phyloP scores from a whole-genome alignment of 2,113 vertebrate genomes.

The Tachysurus fulvidraco region DNA sequence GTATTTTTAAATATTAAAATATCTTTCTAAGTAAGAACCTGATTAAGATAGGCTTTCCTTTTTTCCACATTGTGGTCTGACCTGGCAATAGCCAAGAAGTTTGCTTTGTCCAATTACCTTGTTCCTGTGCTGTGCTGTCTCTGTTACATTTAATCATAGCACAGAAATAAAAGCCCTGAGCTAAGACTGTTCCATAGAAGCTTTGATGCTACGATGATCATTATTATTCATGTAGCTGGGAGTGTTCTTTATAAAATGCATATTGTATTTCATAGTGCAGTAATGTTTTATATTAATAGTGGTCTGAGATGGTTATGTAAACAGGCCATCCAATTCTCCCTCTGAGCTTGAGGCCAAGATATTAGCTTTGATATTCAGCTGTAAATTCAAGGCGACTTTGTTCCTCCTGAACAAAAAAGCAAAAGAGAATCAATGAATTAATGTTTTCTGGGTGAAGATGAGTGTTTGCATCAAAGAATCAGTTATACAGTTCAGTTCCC shows the following conservation, averaged over 20 bases:
- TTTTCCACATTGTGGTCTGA: conserved; percentile 42
- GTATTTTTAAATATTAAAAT: too few relatives aligned
- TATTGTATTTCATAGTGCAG: background rate
- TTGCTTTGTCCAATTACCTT: conserved; percentile 28
- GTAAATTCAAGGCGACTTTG: background rate
- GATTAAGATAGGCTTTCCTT: conserved; percentile 31
- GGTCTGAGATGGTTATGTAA: background rate
- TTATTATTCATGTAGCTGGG: conserved; percentile 29
- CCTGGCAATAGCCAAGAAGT: conserved; percentile 48
- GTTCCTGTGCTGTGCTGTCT: conserved; percentile 39
- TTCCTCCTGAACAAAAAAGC: too few relatives aligned
- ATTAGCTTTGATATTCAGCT: background rate
- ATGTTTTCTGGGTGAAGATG: background rate
- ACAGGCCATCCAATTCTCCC: background rate
- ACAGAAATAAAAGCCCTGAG: conserved; percentile 42
- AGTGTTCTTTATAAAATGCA: background rate
- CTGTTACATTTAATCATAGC: conserved; percentile 50
- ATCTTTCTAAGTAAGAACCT: too few relatives aligned
- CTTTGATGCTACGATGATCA: conserved; percentile 35
- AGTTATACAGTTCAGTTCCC: background rate
- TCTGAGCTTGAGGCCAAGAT: background rate
- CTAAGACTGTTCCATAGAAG: conserved; percentile 51
- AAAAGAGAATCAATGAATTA: background rate
- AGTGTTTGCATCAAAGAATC: background rate
- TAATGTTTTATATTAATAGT: background rate